phyloP scores from a whole-genome alignment of 1,140 invertebrate genomes.

The Delia radicum region DNA sequence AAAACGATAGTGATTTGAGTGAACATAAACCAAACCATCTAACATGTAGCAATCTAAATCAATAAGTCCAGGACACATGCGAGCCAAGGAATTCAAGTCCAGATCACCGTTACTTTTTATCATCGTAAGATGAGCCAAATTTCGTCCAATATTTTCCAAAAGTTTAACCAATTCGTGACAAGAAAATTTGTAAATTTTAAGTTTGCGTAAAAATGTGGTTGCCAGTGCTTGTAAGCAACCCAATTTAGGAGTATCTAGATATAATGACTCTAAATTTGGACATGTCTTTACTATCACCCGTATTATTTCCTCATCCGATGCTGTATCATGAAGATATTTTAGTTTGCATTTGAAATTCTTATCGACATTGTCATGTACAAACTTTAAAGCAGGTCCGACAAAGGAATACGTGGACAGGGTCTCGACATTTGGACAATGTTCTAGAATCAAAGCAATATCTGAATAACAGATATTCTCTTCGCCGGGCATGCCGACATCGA shows the following conservation, averaged over 20 bases:
- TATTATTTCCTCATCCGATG: constrained; percentile 60
- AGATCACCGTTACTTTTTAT: constrained; percentile 61
- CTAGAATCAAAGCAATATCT: constrained; percentile 62
- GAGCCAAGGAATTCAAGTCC: constrained; percentile 63
- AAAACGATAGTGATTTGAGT: constrained; percentile 59
- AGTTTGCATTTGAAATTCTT: constrained; percentile 61
- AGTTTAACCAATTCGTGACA: constrained; percentile 63
- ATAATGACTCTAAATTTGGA: constrained; percentile 63
- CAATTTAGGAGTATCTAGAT: constrained; percentile 62
- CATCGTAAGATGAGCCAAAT: constrained; percentile 63
- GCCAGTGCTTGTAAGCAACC: constrained; percentile 60
- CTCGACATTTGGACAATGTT: constrained; percentile 63
- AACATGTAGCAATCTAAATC: constrained; percentile 66
- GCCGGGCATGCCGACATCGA: constrained; percentile 67
- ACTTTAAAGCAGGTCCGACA: constrained; percentile 62
- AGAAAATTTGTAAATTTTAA: constrained; percentile 65
- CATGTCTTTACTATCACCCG: constrained; percentile 62
- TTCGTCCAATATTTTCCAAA: constrained; percentile 60
- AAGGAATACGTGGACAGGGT: constrained; percentile 66
- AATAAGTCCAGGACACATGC: constrained; percentile 60
- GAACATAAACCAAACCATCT: constrained; percentile 60
- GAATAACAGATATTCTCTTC: constrained; percentile 66
- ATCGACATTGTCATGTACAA: constrained; percentile 59
- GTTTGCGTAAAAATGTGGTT: constrained; percentile 55
- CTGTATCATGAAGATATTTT: constrained; percentile 64